phyloP scores from a whole-genome alignment of 2,888 invertebrate genomes.

The Patella pellucida region DNA sequence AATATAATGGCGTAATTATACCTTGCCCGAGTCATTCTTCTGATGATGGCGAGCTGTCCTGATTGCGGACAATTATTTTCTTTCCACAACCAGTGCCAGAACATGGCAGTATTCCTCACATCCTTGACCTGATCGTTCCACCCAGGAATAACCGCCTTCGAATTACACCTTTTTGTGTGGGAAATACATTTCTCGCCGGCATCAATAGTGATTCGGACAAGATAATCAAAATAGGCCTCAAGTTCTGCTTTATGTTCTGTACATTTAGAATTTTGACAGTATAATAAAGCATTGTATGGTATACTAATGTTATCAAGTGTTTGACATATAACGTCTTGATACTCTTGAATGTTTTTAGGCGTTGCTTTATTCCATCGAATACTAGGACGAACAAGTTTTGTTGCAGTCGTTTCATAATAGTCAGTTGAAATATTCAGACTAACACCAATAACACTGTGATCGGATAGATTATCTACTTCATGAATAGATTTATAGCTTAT shows the following conservation, averaged over 20 bases:
- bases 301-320: neutral
- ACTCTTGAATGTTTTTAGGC: neutral
- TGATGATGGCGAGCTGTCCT: neutral
- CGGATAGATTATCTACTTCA: neutral
- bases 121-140: neutral
- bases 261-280: neutral
- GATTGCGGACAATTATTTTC: neutral
- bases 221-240: too few relatives aligned
- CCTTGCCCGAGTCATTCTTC: neutral
- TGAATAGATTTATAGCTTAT: neutral
- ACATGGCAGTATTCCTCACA: too few relatives aligned
- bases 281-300: neutral
- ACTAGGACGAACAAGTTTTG: neutral
- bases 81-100: too few relatives aligned
- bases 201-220: too few relatives aligned
- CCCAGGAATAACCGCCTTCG: too few relatives aligned
- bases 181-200: neutral
- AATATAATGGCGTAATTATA: neutral
- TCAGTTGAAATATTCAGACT: neutral
- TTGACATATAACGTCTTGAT: neutral
- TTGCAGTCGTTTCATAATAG: neutral
- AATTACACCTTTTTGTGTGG: neutral
- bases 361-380: neutral
- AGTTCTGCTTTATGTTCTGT: constrained; percentile 11
- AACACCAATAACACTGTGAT: neutral